Percentiles rank a stretch among this genome's conserved stretches.
phyloP scores from a whole-genome alignment of 2,888 invertebrate species.

The Platyscelio sp. region DNA sequence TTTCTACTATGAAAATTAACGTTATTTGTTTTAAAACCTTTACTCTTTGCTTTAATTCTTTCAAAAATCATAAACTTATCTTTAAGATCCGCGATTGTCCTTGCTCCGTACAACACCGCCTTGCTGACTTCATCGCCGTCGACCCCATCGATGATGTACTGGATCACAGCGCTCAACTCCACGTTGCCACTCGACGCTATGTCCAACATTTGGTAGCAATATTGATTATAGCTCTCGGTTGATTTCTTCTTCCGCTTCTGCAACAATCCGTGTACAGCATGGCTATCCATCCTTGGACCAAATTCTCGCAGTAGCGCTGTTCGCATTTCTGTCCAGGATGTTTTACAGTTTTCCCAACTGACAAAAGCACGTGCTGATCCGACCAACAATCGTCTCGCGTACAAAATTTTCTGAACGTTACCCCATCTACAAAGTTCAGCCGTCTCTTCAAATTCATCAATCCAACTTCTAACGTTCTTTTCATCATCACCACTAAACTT shows the following conservation, averaged over 20 bases:
- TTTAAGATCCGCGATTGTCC: constrained; percentile 47
- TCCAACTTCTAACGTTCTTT: background rate
- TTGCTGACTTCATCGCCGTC: constrained; percentile 53
- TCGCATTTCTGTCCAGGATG: background rate
- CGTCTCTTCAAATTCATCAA: background rate
- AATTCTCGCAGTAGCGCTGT: background rate
- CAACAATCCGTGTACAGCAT: constrained; percentile 22
- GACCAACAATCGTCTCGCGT: background rate
- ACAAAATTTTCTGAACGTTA: background rate
- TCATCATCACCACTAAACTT: background rate
- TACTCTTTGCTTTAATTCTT: constrained; percentile 33
- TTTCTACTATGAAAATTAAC: background rate
- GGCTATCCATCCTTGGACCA: background rate
- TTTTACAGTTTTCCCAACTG: background rate
- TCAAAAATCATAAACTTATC: constrained; percentile 17
- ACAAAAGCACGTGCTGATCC: background rate
- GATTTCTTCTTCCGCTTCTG: constrained; percentile 34
- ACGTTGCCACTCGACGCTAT: constrained; percentile 45
- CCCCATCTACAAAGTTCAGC: background rate
- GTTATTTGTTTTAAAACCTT: background rate
- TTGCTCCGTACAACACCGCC: constrained; percentile 50
- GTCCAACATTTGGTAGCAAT: constrained; percentile 57
- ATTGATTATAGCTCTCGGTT: constrained; percentile 46
- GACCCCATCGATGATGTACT: constrained; percentile 21
- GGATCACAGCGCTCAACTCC: constrained; percentile 41